These are phyloP conservation scores for Ianthella basta DNA, from an alignment of 37 sponge, comb jelly and placozoan species.

Conservation along the genomic window DNA sequence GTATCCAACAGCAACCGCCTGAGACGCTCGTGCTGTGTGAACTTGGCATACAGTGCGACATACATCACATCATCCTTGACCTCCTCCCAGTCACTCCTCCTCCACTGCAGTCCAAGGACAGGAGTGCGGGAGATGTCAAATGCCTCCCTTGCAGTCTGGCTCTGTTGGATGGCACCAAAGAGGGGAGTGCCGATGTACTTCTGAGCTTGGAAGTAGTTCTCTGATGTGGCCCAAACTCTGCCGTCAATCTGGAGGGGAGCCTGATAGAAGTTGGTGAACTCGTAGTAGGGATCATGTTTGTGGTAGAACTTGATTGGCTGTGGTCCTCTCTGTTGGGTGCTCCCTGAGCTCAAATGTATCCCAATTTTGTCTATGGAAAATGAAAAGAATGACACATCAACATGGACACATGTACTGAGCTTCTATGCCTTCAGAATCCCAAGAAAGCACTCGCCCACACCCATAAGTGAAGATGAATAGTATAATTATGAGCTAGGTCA, in stretches of 20 bases:
- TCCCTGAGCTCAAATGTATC: too few species aligned
- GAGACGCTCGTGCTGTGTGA: constrained; percentile 51
- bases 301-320: constrained; percentile 68
- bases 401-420: too few species aligned
- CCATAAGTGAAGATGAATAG: too few species aligned
- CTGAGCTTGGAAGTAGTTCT: constrained; percentile 80
- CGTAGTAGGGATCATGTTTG: constrained; percentile 64
- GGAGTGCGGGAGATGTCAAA: constrained; percentile 59
- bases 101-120: constrained; percentile 35
- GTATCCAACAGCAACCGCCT: constrained; percentile 35
- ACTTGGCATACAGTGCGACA: constrained; percentile 63
- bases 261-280: constrained; percentile 72
- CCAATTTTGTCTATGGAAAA: too few species aligned
- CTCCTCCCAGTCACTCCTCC: constrained; percentile 62
- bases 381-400: too few species aligned
- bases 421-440: too few species aligned
- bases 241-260: constrained; percentile 36
- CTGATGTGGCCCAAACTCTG: constrained; percentile 53
- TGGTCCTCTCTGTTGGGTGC: not conserved
- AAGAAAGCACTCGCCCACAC: too few species aligned
- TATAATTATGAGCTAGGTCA: too few species aligned
- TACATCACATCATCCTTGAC: constrained; percentile 61
- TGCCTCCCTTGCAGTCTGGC: constrained; percentile 47
- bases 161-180: constrained; percentile 16
- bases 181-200: constrained; percentile 74